Evolutionary conservation across 2,797 vertebrate species (phyloP).

Genomic region (Momotus momota): DNA sequence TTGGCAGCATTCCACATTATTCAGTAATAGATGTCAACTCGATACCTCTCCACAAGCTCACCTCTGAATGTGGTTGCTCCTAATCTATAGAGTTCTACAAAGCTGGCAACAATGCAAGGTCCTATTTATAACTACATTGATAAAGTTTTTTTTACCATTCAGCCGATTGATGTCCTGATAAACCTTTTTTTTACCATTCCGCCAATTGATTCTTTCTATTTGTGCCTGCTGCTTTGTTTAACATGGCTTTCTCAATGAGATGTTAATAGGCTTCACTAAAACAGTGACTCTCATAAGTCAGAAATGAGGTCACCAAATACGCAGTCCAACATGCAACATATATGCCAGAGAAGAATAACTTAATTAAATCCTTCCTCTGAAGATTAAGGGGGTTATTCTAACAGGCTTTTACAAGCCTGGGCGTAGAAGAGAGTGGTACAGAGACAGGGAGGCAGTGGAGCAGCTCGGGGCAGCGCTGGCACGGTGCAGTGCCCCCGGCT

Average conservation of each 20-base stretch:
- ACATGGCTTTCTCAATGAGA: slow-evolving; percentile 22
- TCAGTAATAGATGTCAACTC: slow-evolving; percentile 49
- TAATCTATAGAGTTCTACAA: slow-evolving; percentile 15
- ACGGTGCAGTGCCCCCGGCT: fast-evolving
- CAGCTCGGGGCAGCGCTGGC: fast-evolving
- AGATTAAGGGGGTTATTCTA: slow-evolving; percentile 8
- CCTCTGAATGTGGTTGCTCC: slow-evolving; percentile 23
- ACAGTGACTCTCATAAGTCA: neutral
- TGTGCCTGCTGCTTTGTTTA: slow-evolving; percentile 36
- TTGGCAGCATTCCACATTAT: slow-evolving; percentile 6
- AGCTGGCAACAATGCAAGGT: neutral
- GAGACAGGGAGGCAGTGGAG: neutral
- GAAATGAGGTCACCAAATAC: neutral
- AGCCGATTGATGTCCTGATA: no score
- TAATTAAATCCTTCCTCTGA: slow-evolving; percentile 48
- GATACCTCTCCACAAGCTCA: neutral
- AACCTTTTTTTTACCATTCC: neutral
- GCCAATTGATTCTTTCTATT: neutral
- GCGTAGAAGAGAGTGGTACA: fast-evolving
- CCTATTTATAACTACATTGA: slow-evolving; percentile 24
- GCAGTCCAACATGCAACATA: neutral
- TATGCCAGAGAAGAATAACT: neutral
- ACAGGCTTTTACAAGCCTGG: neutral
- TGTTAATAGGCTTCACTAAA: slow-evolving; percentile 24
- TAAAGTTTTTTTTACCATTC: neutral